Conservation (phyloP, 2,888 invertebrate genomes). For the Zaprionus bogoriensis region DNA sequence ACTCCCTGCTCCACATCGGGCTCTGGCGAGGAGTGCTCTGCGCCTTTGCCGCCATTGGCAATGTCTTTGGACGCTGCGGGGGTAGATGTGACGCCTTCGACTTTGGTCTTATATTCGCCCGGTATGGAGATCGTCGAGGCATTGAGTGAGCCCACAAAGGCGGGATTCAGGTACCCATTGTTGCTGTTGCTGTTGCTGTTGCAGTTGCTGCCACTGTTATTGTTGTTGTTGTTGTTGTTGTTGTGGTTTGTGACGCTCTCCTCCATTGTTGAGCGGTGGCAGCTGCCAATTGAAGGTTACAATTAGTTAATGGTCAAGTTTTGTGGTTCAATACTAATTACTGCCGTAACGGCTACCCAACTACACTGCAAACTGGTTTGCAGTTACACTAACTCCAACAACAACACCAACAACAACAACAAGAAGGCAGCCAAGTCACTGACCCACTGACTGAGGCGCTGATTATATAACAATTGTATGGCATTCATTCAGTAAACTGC, state of each 20-base stretch:
- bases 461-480: constrained; percentile 58
- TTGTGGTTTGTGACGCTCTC: constrained; percentile 6
- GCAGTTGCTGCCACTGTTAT: constrained; percentile 14
- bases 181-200: constrained; percentile 18
- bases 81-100: constrained; percentile 9
- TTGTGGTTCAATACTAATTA: constrained; percentile 50
- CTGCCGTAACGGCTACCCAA: background rate
- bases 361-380: constrained; percentile 27
- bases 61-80: constrained; percentile 5
- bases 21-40: background rate
- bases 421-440: constrained; percentile 51
- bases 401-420: background rate
- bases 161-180: constrained; percentile 67
- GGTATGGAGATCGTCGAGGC: constrained; percentile 69
- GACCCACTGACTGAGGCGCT: constrained; percentile 69
- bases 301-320: constrained; percentile 61
- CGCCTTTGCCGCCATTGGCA: constrained; percentile 8
- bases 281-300: constrained; percentile 41
- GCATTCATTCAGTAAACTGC: constrained; percentile 57
- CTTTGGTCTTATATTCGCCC: constrained; percentile 55
- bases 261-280: constrained; percentile 32
- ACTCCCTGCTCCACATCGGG: constrained; percentile 30
- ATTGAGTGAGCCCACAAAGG: constrained; percentile 65
- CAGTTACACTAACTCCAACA: background rate
- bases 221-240: constrained; percentile 14